Conservation (phyloP, 2,797 vertebrate genomes). For the Helicolenus hilgendorfi region DNA sequence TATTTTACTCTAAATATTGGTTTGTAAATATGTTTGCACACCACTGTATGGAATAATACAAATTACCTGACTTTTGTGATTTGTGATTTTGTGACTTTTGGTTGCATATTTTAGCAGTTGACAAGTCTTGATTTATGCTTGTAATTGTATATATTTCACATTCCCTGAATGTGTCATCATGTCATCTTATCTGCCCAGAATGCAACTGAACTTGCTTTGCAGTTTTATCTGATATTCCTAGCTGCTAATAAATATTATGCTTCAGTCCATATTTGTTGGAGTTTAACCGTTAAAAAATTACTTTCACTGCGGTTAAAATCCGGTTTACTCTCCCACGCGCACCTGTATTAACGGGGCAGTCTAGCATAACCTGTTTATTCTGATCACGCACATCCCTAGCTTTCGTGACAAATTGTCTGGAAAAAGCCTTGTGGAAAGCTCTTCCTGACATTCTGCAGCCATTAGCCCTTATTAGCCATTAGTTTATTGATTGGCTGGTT, state of each 20-base stretch:
- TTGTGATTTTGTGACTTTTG: no score
- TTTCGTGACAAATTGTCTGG: not conserved
- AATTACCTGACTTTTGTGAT: not conserved
- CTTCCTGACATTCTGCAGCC: not conserved
- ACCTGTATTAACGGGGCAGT: not conserved
- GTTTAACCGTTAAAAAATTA: not conserved
- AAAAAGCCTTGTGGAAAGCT: no score
- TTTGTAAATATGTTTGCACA: not conserved
- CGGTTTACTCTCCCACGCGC: not conserved
- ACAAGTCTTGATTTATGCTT: not conserved
- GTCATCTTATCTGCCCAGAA: not conserved
- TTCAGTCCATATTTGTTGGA: not conserved
- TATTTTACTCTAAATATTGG: not conserved
- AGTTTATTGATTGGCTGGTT: not conserved
- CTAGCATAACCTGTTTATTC: no score
- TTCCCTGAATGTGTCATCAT: not conserved
- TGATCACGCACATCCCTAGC: no score
- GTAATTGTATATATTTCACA: not conserved
- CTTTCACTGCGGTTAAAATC: not conserved
- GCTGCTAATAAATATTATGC: not conserved
- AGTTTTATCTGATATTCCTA: not conserved
- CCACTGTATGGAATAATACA: not conserved
- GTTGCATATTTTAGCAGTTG: not conserved
- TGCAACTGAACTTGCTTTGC: slow-evolving; percentile 8
- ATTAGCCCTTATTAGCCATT: not conserved